Evolutionary conservation across 2,797 vertebrate species (phyloP), one percentile per base, ranked within the genome.

Genomic region (Hipposideros larvatus): DNA sequence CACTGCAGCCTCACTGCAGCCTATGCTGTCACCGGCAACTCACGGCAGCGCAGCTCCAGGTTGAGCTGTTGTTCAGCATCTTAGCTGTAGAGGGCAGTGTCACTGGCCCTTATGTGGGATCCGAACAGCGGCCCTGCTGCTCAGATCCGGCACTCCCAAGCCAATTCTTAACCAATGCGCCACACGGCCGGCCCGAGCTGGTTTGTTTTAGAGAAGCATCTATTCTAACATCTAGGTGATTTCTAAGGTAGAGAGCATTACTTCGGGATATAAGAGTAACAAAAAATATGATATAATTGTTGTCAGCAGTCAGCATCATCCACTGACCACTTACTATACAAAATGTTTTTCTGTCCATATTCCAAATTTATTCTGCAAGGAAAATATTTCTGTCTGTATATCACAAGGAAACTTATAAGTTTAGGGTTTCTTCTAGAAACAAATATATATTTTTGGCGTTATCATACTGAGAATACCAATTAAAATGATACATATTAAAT

Each of bases 341-440:
- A 68, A 83, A 63, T n/a, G 1, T 24, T 46, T 53, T 57, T 92
- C 87, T 55, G 83, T 37, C 57, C 5, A 79, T 8, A 74, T 61
- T 94, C 13, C 34, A 90, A 80, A 94, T 84, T 46, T 78, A 66
- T 94, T 92, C 21, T 78, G n/a, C 83, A 90, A 94, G 31, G 18
- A 83, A 90, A 92, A 82, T 2, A 82, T 96, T 95, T 96, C 55
- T 85, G 16, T 77, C 53, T 75, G 11, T 59, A n/a, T 79, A 57
- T 75, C 14, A 65, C 21, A 83, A 55, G 7, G 34, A 92, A 61
- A 22, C 18, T 57, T 89, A 0, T 61, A 89, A 84, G 37, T 61
- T 28, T 80, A 87, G 46, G 11, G 8, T 83, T 95, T 14, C 21
- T 92, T 96, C 43, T 85, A 77, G 71, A 92, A 75, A 94, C 4